Evolutionary conservation across 2,888 invertebrate genomes (phyloP).

Genomic region (Lucinisca nassula): DNA sequence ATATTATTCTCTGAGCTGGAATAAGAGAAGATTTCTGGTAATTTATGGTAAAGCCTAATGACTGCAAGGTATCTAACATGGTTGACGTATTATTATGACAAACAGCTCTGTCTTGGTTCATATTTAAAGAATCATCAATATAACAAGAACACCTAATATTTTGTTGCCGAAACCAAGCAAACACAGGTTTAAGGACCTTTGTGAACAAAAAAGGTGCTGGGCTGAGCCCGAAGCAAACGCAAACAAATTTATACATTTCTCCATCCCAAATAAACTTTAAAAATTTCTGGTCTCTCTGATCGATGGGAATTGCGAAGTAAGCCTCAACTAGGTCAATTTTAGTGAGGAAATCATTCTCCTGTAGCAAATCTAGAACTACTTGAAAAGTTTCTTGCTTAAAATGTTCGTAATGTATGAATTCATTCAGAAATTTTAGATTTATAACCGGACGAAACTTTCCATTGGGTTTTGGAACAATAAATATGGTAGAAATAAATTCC

Average conservation of each 20-base stretch:
- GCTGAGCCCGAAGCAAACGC: slow-evolving; percentile 45
- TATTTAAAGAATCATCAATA: slow-evolving; percentile 60
- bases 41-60: slow-evolving; percentile 52
- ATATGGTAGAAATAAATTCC: slow-evolving; percentile 43
- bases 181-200: slow-evolving; percentile 44
- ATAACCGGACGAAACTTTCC: slow-evolving; percentile 40
- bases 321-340: slow-evolving; percentile 29
- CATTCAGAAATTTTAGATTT: slow-evolving; percentile 37
- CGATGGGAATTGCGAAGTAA: slow-evolving; percentile 17
- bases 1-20: slow-evolving; percentile 40
- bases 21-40: slow-evolving; percentile 36
- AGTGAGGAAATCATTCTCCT: slow-evolving; percentile 42
- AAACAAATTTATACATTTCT: slow-evolving; percentile 31
- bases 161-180: slow-evolving; percentile 37
- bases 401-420: slow-evolving; percentile 39
- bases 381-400: slow-evolving; percentile 33
- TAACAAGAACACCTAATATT: slow-evolving; percentile 56
- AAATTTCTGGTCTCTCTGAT: slow-evolving; percentile 21
- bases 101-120: slow-evolving; percentile 8
- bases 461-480: slow-evolving; percentile 32
- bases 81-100: slow-evolving; percentile 24
- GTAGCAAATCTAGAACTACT: slow-evolving; percentile 11
- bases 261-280: slow-evolving; percentile 35
- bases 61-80: slow-evolving; percentile 23
- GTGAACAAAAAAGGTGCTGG: slow-evolving; percentile 54